phyloP scores from a whole-genome alignment of 2,888 invertebrate species.

The Andrena fulva region DNA sequence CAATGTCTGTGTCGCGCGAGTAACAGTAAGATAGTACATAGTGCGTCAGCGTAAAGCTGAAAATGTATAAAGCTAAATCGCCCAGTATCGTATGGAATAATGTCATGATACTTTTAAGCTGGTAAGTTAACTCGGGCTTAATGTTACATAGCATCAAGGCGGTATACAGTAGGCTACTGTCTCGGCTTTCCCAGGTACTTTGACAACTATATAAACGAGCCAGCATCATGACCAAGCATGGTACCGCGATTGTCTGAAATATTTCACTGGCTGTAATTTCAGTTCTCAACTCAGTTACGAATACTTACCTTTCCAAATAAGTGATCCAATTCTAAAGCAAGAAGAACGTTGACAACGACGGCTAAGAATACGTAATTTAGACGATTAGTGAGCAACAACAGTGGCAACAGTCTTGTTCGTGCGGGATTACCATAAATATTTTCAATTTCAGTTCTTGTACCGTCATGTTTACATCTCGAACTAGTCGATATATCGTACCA shows the following conservation, averaged over 20 bases:
- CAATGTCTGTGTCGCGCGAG: constrained; percentile 10
- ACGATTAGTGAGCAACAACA: constrained; percentile 60
- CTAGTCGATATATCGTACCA: background rate
- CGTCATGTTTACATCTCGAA: background rate
- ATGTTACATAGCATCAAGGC: constrained; percentile 79
- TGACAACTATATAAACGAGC: constrained; percentile 67
- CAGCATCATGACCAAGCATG: constrained; percentile 73
- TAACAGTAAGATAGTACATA: constrained; percentile 46
- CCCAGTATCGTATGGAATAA: constrained; percentile 62
- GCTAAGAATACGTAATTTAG: constrained; percentile 75
- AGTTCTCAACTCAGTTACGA: background rate
- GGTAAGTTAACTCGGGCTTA: constrained; percentile 74
- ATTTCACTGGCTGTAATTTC: background rate
- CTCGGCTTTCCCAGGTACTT: constrained; percentile 55
- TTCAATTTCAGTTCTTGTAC: background rate
- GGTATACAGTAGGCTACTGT: constrained; percentile 72
- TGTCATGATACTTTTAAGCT: constrained; percentile 66
- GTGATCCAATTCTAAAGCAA: constrained; percentile 71
- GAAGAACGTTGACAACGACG: constrained; percentile 75
- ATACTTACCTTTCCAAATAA: constrained; percentile 76
- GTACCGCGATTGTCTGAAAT: constrained; percentile 75
- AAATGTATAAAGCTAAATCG: constrained; percentile 79
- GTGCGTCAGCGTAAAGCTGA: constrained; percentile 76
- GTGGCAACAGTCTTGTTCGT: background rate
- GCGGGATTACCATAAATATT: background rate